These are phyloP conservation scores for Natrix natrix DNA, from an alignment of 2,797 vertebrate genomes.

Conservation along the genomic window DNA sequence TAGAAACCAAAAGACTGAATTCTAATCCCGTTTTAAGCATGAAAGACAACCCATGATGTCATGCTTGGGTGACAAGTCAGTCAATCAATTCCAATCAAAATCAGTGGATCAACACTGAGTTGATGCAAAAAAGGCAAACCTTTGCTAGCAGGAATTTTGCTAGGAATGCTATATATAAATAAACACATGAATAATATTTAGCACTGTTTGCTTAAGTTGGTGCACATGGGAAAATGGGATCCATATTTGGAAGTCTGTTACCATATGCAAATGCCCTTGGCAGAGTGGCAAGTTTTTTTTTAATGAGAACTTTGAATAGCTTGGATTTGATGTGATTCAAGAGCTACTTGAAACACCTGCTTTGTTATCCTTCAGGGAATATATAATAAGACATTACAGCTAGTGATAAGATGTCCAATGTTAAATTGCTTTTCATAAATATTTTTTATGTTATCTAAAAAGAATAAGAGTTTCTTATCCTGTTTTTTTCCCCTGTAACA, in stretches of 20 bases:
- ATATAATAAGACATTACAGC: background rate
- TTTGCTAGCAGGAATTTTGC: background rate
- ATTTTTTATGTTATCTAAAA: background rate
- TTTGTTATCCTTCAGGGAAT: background rate
- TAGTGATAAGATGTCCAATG: conserved; percentile 1
- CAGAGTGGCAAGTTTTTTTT: background rate
- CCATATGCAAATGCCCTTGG: background rate
- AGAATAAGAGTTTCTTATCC: background rate
- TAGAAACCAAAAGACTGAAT: background rate
- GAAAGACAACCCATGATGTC: background rate
- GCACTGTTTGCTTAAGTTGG: background rate
- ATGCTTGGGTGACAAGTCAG: background rate
- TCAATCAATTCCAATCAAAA: background rate
- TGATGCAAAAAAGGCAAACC: background rate
- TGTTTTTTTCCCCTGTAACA: background rate
- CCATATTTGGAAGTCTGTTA: background rate
- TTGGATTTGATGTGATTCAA: background rate
- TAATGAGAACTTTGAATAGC: background rate
- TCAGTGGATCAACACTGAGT: background rate
- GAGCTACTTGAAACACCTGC: background rate
- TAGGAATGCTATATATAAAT: background rate
- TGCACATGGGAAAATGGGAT: background rate
- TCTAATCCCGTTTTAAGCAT: background rate
- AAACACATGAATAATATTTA: background rate
- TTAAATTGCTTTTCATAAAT: background rate